phyloP scores from a whole-genome alignment of 1,140 invertebrate species.

The Drosophila parabipectinata region DNA sequence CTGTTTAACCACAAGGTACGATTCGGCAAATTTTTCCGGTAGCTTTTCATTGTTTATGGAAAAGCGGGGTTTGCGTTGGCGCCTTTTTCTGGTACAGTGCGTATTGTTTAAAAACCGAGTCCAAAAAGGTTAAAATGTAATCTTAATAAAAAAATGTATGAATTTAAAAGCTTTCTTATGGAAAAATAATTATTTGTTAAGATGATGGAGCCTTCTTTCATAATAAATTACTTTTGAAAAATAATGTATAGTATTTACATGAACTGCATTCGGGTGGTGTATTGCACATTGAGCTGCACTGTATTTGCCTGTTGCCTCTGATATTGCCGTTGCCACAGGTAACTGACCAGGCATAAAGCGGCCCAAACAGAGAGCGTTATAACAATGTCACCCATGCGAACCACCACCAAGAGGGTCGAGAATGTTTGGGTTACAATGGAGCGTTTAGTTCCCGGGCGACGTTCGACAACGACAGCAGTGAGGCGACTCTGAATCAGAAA shows the following conservation, averaged over 20 bases:
- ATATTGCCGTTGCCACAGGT: constrained; percentile 68
- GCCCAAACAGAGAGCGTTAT: constrained; percentile 77
- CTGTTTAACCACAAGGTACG: neutral
- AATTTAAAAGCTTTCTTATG: too few relatives aligned
- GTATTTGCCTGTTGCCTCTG: constrained; percentile 65
- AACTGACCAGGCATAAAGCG: constrained; percentile 81
- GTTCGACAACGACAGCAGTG: constrained; percentile 54
- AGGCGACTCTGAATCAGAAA: constrained; percentile 16
- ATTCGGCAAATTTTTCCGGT: neutral
- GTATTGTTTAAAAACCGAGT: neutral
- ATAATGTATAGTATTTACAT: neutral
- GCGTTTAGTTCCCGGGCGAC: constrained; percentile 71
- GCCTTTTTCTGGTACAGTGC: neutral
- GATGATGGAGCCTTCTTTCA: too few relatives aligned
- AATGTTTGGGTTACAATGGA: constrained; percentile 67
- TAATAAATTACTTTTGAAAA: too few relatives aligned
- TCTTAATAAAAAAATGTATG: too few relatives aligned
- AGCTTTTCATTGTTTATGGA: constrained; percentile 2
- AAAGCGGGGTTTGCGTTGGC: neutral
- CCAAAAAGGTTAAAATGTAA: too few relatives aligned
- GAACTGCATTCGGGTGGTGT: neutral
- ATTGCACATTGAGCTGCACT: neutral
- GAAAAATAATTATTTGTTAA: too few relatives aligned
- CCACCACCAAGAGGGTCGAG: constrained; percentile 41
- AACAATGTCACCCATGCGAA: constrained; percentile 43